A percentile compares a stretch with the other conserved stretches of the same genome.
Evolutionary conservation across 2,113 vertebrate species (phyloP).

Genomic region (Ammospiza caudacuta): DNA sequence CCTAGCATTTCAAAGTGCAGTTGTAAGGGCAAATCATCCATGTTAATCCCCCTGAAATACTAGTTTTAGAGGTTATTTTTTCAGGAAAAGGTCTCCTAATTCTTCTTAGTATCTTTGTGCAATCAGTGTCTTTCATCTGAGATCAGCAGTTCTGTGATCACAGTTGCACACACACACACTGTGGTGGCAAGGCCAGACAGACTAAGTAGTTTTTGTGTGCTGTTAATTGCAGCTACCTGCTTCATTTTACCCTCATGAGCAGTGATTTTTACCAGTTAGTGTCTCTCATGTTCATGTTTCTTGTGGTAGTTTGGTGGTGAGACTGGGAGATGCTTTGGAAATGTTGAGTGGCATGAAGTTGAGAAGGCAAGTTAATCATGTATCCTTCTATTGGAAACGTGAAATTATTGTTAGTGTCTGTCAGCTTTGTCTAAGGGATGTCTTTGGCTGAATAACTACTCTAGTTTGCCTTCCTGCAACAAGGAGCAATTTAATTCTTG

Average conservation of each 20-base stretch:
- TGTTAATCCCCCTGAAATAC: not conserved
- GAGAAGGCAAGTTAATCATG: not conserved
- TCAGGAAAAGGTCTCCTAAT: not conserved
- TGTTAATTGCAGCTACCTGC: not conserved
- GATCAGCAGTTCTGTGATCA: not conserved
- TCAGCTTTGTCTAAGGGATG: not conserved
- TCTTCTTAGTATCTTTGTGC: not conserved
- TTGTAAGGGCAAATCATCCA: not conserved
- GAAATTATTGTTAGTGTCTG: not conserved
- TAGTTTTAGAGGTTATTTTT: not conserved
- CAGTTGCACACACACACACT: not conserved
- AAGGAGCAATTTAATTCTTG: slow-evolving; percentile 29
- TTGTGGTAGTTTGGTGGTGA: not conserved
- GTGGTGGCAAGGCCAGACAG: not conserved
- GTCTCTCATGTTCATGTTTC: not conserved
- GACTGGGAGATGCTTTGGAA: not conserved
- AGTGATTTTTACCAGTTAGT: not conserved
- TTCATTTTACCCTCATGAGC: not conserved
- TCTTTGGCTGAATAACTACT: slow-evolving; percentile 5
- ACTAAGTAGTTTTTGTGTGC: not conserved
- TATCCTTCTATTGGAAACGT: not conserved
- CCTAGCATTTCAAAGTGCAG: not conserved
- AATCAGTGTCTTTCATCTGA: not conserved
- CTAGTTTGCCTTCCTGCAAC: not conserved
- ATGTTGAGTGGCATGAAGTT: not conserved